These are phyloP conservation scores for Sminthurinus aureus DNA, from an alignment of 2,888 invertebrate species.

Conservation along the genomic window DNA sequence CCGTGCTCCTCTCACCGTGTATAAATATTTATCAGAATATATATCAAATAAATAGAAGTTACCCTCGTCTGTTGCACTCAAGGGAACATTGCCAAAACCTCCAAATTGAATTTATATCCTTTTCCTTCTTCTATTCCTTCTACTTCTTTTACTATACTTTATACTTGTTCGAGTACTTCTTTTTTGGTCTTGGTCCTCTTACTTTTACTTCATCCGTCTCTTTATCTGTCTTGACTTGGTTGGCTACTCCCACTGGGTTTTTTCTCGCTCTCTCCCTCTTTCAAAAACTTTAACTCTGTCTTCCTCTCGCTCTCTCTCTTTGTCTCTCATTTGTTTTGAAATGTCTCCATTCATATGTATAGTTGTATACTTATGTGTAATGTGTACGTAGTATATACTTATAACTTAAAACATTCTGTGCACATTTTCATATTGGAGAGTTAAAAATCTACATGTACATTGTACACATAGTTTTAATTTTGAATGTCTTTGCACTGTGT, in stretches of 20 bases:
- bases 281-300: neutral
- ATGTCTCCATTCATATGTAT: neutral
- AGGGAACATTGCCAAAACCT: conserved; percentile 41
- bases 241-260: neutral
- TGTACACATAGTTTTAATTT: too few species aligned
- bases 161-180: neutral
- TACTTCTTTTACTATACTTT: neutral
- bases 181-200: conserved; percentile 14
- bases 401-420: too few species aligned
- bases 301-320: neutral
- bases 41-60: conserved; percentile 42
- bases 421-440: too few species aligned
- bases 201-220: neutral
- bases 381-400: neutral
- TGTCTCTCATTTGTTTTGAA: neutral
- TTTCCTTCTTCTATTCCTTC: conserved; percentile 19
- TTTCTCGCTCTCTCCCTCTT: neutral
- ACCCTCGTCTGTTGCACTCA: conserved; percentile 45
- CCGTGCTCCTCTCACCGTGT: conserved; percentile 21
- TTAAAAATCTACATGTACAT: too few species aligned
- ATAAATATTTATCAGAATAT: conserved; percentile 48
- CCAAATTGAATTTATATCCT: conserved; percentile 40
- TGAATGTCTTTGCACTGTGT: too few species aligned
- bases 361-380: neutral
- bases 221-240: neutral